A percentile compares a stretch with the other conserved stretches of the same genome.
Conservation (phyloP, 2,797 vertebrate genomes). For the Novumbra hubbsi region DNA sequence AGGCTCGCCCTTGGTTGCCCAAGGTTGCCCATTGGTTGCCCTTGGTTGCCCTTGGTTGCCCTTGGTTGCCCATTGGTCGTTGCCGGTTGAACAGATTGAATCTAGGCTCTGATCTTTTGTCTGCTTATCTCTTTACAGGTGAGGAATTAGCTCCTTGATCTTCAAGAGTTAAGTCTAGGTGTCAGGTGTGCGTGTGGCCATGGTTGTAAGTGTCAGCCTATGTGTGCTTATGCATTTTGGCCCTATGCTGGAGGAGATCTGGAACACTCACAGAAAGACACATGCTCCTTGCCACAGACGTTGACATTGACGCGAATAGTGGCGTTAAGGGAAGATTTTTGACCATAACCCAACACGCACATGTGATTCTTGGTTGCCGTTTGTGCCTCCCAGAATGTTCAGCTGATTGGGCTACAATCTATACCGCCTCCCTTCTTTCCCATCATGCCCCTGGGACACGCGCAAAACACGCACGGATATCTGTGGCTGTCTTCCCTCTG, state of each 20-base stretch:
- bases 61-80: no score
- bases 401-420: constrained; percentile 32
- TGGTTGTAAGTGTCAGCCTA: neutral
- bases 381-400: constrained; percentile 42
- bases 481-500: constrained; percentile 37
- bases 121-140: no score
- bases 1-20: no score
- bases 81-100: no score
- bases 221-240: constrained; percentile 19
- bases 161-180: no score
- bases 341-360: neutral
- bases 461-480: neutral
- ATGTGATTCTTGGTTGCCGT: constrained; percentile 3
- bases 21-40: no score
- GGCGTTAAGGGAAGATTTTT: neutral
- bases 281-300: no score
- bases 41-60: no score
- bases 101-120: no score
- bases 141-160: no score
- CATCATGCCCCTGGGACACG: constrained; percentile 24
- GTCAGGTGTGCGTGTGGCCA: constrained; percentile 1
- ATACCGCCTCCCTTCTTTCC: constrained; percentile 28
- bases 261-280: no score
- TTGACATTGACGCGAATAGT: constrained; percentile 14
- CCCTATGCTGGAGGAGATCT: constrained; percentile 12